Percentiles rank a stretch among this genome's conserved stretches.
phyloP scores from a whole-genome alignment of 2,888 invertebrate genomes.

The Phrixothrix hirtus region DNA sequence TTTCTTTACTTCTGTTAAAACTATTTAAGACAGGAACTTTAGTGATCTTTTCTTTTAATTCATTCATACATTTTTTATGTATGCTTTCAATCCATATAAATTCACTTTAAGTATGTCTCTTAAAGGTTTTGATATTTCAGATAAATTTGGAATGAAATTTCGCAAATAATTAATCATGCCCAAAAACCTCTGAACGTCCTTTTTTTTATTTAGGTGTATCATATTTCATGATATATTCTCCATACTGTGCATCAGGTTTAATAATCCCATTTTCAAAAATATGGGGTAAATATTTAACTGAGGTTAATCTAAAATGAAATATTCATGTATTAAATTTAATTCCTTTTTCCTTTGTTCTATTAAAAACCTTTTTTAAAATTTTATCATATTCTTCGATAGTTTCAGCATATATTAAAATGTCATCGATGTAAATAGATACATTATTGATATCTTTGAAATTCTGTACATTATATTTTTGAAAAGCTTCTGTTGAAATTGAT shows the following conservation, averaged over 20 bases:
- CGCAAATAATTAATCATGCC: neutral
- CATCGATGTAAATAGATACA: neutral
- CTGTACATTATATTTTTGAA: too few relatives aligned
- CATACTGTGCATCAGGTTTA: neutral
- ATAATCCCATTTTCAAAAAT: conserved; percentile 1
- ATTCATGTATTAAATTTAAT: neutral
- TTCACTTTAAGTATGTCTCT: neutral
- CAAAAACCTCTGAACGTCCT: neutral
- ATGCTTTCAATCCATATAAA: neutral
- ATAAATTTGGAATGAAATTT: neutral
- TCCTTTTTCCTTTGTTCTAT: neutral
- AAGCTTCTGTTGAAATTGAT: too few relatives aligned
- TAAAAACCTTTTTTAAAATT: neutral
- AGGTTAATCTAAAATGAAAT: neutral
- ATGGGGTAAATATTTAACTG: neutral
- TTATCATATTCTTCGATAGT: neutral
- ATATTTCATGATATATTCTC: neutral
- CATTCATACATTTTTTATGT: conserved; percentile 1
- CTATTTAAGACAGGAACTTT: neutral
- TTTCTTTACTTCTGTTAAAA: neutral
- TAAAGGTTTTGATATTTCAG: neutral
- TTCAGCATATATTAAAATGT: neutral
- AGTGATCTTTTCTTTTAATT: neutral
- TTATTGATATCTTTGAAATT: too few relatives aligned
- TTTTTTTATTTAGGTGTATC: neutral